Evolutionary conservation across 2,113 vertebrate genomes (phyloP).

Genomic region (Chelonoidis abingdonii): DNA sequence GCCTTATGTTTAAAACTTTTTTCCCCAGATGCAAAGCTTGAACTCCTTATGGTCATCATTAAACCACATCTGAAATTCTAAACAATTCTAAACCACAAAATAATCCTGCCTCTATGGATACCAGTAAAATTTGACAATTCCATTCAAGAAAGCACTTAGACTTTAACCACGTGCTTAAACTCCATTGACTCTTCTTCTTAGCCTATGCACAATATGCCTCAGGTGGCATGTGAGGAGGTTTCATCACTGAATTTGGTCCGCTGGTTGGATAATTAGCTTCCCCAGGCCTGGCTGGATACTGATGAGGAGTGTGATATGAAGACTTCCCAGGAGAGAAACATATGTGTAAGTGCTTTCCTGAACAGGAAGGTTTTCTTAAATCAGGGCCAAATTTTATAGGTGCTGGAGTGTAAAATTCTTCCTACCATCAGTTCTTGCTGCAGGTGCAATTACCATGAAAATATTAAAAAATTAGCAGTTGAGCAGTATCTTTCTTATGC

Average conservation of each 20-base stretch:
- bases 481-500: neutral
- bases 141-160: neutral
- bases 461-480: neutral
- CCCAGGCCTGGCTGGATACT: too few species aligned
- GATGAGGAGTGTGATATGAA: too few species aligned
- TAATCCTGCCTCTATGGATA: neutral
- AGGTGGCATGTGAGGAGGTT: too few species aligned
- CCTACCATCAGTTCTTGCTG: neutral
- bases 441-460: neutral
- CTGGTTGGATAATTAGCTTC: too few species aligned
- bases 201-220: too few species aligned
- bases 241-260: too few species aligned
- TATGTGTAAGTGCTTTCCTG: neutral
- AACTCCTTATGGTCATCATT: neutral
- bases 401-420: neutral
- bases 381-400: neutral
- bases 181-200: neutral
- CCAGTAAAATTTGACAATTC: neutral
- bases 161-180: neutral
- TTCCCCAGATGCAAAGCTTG: neutral
- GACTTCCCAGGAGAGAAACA: neutral
- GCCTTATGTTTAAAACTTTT: neutral
- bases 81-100: neutral
- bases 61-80: neutral
- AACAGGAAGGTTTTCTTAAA: neutral